These are phyloP conservation scores for Psilopogon haemacephalus DNA, from an alignment of 2,113 vertebrate species.

Conservation along the genomic window DNA sequence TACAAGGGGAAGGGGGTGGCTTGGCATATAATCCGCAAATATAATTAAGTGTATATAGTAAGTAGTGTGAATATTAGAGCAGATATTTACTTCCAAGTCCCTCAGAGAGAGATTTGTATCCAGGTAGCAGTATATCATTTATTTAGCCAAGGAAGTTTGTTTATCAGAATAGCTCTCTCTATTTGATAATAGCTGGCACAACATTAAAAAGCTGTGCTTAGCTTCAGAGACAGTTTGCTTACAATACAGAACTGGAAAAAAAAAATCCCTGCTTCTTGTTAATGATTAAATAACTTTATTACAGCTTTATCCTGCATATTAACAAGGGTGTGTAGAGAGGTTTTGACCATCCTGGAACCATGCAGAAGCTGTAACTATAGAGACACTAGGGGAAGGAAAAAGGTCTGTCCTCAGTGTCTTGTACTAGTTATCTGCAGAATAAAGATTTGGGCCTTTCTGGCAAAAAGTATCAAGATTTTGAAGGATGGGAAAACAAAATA, in stretches of 20 bases:
- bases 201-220: not conserved
- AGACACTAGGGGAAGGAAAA: not conserved
- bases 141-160: not conserved
- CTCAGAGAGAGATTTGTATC: not conserved
- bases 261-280: not conserved
- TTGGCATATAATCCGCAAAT: not conserved
- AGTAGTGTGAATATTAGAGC: not conserved
- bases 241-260: not conserved
- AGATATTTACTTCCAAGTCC: not conserved
- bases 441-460: not conserved
- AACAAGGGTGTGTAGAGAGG: not conserved
- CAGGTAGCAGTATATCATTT: not conserved
- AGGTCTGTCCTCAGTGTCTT: not conserved
- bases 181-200: not conserved
- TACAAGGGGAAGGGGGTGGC: not conserved
- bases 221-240: not conserved
- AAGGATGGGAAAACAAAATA: not conserved
- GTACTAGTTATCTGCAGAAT: not conserved
- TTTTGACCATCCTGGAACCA: not conserved
- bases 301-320: not conserved
- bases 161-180: not conserved
- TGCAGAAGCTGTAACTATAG: not conserved
- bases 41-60: not conserved
- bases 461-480: not conserved
- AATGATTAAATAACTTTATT: conserved; percentile 4